Evolutionary conservation across 1,140 invertebrate species (phyloP).

Genomic region (Monochamus saltuarius): DNA sequence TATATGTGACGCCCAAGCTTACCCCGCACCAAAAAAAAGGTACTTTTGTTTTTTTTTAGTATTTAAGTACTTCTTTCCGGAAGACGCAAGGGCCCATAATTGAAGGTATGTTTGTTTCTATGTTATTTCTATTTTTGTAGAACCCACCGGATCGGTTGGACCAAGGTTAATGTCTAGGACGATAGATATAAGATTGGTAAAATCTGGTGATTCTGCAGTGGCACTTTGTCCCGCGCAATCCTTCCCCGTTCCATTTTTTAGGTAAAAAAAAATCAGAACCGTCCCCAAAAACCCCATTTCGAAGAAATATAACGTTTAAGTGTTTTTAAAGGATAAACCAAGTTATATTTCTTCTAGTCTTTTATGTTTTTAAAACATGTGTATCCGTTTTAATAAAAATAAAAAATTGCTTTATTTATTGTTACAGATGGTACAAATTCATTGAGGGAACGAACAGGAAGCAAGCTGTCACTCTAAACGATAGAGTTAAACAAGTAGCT

Average conservation of each 20-base stretch:
- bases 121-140: conserved; percentile 49
- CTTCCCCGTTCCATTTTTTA: conserved; percentile 62
- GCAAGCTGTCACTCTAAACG: conserved; percentile 80
- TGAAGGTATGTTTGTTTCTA: conserved; percentile 7
- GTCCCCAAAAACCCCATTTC: too few relatives aligned
- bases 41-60: conserved; percentile 42
- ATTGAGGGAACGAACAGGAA: conserved; percentile 81
- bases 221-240: conserved; percentile 65
- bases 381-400: neutral
- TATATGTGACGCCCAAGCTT: conserved; percentile 67
- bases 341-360: neutral
- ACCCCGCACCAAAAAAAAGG: conserved; percentile 59
- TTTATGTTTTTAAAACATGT: neutral
- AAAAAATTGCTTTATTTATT: conserved; percentile 28
- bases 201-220: conserved; percentile 47
- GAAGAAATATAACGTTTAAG: too few relatives aligned
- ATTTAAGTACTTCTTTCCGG: neutral
- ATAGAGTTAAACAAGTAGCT: conserved; percentile 89
- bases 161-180: conserved; percentile 51
- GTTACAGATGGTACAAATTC: conserved; percentile 89
- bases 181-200: conserved; percentile 52
- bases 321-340: too few relatives aligned
- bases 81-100: conserved; percentile 2
- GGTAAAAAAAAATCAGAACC: conserved; percentile 47
- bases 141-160: conserved; percentile 55